A percentile compares a stretch with the other conserved stretches of the same genome.
Evolutionary conservation across 2,113 vertebrate genomes (phyloP).

Genomic region (Condylura cristata): DNA sequence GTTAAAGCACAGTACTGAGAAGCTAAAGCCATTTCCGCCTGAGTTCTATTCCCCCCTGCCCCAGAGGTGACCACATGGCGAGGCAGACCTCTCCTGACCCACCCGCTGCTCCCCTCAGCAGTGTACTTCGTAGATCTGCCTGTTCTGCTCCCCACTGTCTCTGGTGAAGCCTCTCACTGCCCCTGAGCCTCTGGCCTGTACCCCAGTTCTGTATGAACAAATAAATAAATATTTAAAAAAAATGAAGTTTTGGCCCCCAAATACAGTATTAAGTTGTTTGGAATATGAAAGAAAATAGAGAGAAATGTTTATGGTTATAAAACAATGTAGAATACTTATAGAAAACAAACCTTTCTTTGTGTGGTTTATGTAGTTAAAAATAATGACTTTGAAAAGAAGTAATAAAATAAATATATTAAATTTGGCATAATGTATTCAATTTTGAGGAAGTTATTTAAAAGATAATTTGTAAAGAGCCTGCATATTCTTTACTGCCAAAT

Average conservation of each 20-base stretch:
- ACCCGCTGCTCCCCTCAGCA: too few species aligned
- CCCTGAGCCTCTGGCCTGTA: too few species aligned
- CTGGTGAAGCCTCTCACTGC: too few species aligned
- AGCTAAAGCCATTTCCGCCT: too few species aligned
- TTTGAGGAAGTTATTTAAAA: slow-evolving; percentile 18
- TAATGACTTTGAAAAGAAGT: not conserved
- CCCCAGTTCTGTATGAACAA: too few species aligned
- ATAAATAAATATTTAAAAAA: too few species aligned
- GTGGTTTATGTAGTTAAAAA: slow-evolving; percentile 12
- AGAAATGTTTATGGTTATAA: not conserved
- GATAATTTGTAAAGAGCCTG: not conserved
- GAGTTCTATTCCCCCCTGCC: too few species aligned
- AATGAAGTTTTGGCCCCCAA: not conserved
- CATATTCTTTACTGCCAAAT: not conserved
- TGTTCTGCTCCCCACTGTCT: too few species aligned
- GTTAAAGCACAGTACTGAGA: too few species aligned
- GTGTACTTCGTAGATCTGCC: too few species aligned
- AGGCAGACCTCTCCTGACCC: too few species aligned
- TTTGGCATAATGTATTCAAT: not conserved
- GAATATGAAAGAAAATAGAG: not conserved
- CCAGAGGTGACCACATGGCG: too few species aligned
- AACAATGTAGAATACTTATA: not conserved
- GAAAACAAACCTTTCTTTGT: not conserved
- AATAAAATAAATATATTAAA: not conserved
- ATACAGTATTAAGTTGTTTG: not conserved